Evolutionary conservation across 2,888 invertebrate genomes (phyloP), one percentile per base, ranked within the genome.

Genomic region (Napeogenes inachia): DNA sequence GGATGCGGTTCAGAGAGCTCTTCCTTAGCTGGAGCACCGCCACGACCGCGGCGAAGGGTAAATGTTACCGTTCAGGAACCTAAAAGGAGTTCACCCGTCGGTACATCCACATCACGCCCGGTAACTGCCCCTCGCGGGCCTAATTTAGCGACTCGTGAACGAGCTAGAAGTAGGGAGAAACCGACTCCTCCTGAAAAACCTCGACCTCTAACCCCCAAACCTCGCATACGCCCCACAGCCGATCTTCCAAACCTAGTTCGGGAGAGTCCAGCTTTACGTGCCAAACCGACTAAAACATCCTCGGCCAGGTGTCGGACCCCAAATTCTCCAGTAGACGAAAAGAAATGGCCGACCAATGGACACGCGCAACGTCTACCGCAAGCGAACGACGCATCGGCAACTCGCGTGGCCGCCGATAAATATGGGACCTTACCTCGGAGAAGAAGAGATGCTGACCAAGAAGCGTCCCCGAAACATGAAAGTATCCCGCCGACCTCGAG

Each of bases 1-100:
- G 95, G 95, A 6, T 94, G 94, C 75, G 95, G 95, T 56, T 95
- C 95, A 70, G 96, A 96, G 75, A 95, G 95, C 78, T 95, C 95
- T 0, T 95, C 95, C 0, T 82, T 95, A 45, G 92, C 94, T 4
- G 87, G 82, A 13, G 84, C 91, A 13, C 88, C 91, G 32, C 91
- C 91, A 56, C 84, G 91, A 13, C 83, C 85, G 2, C 78, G 85
- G 12, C 87, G 91, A 46, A 92, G 93, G 65, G 93, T 93, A 72
- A 93, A 92, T 77, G 91, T 93, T 12, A 89, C 89, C 55, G 85
- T 92, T 65, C 78, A 89, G 33, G 94, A 93, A 68, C 88, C 91
- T 42, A 89, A 88, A 74, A 83, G 88, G 53, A 79, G 82, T 56
- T 89, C 91, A 13, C 89, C 92, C 33, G 87, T 92, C 61, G 89